Percentiles rank a stretch among this genome's conserved stretches.
These are phyloP conservation scores for Tenthredo notha DNA, from an alignment of 2,888 invertebrate species.

Conservation along the genomic window DNA sequence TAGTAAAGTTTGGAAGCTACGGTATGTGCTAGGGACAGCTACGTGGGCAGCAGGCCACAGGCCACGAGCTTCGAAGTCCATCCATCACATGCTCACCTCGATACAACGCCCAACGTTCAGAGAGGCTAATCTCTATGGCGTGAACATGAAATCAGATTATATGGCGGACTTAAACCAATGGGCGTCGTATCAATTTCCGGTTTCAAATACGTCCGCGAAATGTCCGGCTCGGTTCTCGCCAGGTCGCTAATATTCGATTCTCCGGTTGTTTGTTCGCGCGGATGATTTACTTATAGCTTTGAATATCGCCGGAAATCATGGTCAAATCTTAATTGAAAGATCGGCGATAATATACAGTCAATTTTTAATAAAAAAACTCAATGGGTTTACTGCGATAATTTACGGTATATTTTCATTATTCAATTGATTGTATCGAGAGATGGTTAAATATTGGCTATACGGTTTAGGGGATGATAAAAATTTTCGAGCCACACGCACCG, in stretches of 20 bases:
- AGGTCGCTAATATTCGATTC: neutral
- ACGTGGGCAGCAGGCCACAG: conserved; percentile 41
- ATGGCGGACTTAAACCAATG: conserved; percentile 45
- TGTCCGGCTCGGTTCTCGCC: neutral
- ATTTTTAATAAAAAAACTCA: neutral
- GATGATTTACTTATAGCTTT: neutral
- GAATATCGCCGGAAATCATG: neutral
- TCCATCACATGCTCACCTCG: conserved; percentile 44
- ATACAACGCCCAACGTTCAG: conserved; percentile 56
- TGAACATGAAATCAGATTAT: conserved; percentile 66
- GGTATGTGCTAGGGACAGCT: conserved; percentile 46
- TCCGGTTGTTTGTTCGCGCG: neutral
- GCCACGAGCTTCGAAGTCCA: conserved; percentile 27
- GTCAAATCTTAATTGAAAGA: neutral
- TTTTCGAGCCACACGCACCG: neutral
- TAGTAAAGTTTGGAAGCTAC: conserved; percentile 56
- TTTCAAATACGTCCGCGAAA: neutral
- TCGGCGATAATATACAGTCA: neutral
- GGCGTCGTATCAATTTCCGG: conserved; percentile 23
- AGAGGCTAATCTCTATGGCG: conserved; percentile 65
- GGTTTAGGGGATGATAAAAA: neutral
- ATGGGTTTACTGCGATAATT: neutral
- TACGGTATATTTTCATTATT: neutral
- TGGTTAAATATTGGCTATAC: neutral
- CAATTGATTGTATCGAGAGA: neutral